Evolutionary conservation across 2,888 invertebrate species (phyloP).

Genomic region (Leistus spinibarbis): DNA sequence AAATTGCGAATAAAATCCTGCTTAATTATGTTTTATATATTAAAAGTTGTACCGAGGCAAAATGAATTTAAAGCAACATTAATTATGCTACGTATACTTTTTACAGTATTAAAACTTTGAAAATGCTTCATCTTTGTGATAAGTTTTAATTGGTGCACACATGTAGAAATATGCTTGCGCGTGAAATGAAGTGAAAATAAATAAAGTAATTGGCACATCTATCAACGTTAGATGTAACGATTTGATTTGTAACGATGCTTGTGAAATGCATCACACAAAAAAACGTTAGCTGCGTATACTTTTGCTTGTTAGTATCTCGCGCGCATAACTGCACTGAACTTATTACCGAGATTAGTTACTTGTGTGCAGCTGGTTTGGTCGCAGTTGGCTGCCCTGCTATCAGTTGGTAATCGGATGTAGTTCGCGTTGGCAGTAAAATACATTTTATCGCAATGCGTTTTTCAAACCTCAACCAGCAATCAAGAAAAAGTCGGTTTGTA

Average conservation of each 20-base stretch:
- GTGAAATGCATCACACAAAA: background rate
- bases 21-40: background rate
- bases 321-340: conserved; percentile 4
- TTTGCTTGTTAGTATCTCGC: conserved; percentile 22
- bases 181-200: conserved; percentile 32
- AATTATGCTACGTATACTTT: conserved; percentile 10
- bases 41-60: conserved; percentile 7
- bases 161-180: background rate
- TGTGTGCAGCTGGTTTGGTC: background rate
- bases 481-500: too few relatives aligned
- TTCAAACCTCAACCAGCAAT: background rate
- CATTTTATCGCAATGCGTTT: background rate
- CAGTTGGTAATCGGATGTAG: background rate
- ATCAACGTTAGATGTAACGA: conserved; percentile 20
- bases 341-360: conserved; percentile 18
- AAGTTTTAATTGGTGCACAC: conserved; percentile 25
- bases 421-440: background rate
- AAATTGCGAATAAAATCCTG: background rate
- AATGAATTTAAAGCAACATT: background rate
- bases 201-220: conserved; percentile 33
- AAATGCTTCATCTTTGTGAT: conserved; percentile 14
- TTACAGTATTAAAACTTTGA: conserved; percentile 12
- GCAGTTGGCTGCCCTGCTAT: background rate
- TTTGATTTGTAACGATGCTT: conserved; percentile 16
- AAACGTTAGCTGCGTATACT: background rate